Conservation (phyloP, 2,888 invertebrate species). For the Nematopogon swammerdamellus region DNA sequence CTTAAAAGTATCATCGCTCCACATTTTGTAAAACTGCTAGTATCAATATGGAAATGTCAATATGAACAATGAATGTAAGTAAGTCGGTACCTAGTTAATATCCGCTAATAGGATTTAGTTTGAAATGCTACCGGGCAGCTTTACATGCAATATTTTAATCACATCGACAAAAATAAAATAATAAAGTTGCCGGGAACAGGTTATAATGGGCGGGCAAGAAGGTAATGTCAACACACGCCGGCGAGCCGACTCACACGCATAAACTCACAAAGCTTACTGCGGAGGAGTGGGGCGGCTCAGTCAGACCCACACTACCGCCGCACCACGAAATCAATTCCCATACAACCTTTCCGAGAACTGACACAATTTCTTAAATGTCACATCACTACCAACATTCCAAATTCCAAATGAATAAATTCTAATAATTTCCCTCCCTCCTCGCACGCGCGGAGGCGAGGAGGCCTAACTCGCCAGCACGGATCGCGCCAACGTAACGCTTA, state of each 20-base stretch:
- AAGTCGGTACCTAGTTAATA: neutral
- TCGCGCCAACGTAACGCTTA: conserved; percentile 44
- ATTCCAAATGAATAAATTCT: conserved; percentile 42
- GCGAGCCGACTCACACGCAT: conserved; percentile 20
- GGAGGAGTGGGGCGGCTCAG: no score
- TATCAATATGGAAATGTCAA: no score
- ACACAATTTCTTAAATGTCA: conserved; percentile 55
- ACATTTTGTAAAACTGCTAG: no score
- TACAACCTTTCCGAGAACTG: conserved; percentile 53
- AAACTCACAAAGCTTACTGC: conserved; percentile 21
- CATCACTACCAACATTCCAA: conserved; percentile 51
- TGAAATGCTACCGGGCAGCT: neutral
- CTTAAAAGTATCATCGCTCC: no score
- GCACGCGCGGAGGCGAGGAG: conserved; percentile 9
- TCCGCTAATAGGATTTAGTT: neutral
- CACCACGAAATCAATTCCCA: conserved; percentile 47
- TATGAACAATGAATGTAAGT: no score
- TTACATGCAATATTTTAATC: neutral
- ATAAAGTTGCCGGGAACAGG: neutral
- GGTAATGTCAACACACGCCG: neutral
- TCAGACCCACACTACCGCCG: conserved; percentile 40
- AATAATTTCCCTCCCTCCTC: conserved; percentile 20
- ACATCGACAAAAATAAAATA: neutral
- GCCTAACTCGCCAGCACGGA: conserved; percentile 6
- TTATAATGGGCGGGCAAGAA: neutral